Conservation (phyloP, 2,888 invertebrate species). For the Trisateles emortualis region DNA sequence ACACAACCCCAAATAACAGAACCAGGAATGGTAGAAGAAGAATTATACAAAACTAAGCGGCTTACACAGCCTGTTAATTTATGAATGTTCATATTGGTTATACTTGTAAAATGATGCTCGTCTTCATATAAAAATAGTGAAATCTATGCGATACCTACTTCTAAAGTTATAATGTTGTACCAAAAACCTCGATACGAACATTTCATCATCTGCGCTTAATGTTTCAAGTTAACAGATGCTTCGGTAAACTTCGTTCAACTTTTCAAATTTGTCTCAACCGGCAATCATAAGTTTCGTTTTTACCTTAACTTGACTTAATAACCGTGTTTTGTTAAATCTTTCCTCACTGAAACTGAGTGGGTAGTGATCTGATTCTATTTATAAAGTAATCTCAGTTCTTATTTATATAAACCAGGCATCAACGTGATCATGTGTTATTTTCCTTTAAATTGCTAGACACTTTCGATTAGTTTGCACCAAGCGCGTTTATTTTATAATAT, state of each 20-base stretch:
- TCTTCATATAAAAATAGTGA: not conserved
- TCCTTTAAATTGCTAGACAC: too few relatives aligned
- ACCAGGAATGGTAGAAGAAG: too few relatives aligned
- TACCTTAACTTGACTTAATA: conserved; percentile 39
- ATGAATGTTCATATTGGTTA: too few relatives aligned
- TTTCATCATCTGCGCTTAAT: conserved; percentile 52
- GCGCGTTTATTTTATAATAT: too few relatives aligned
- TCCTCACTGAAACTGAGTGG: too few relatives aligned
- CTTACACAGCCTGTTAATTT: too few relatives aligned
- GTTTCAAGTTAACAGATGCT: conserved; percentile 62
- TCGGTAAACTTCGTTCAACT: conserved; percentile 55
- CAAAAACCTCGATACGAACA: conserved; percentile 38
- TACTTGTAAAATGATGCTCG: too few relatives aligned
- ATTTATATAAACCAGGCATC: too few relatives aligned
- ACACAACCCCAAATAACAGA: too few relatives aligned
- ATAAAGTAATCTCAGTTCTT: not conserved
- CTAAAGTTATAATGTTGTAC: conserved; percentile 18
- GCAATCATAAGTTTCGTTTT: conserved; percentile 67
- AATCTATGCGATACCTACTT: conserved; percentile 7
- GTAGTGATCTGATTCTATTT: not conserved
- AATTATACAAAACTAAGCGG: too few relatives aligned
- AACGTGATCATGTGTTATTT: too few relatives aligned
- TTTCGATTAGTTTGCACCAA: too few relatives aligned
- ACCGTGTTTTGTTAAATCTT: conserved; percentile 24
- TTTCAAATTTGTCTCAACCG: conserved; percentile 66